Conservation (phyloP, 1,140 invertebrate species). For the Cyclina sinensis region DNA sequence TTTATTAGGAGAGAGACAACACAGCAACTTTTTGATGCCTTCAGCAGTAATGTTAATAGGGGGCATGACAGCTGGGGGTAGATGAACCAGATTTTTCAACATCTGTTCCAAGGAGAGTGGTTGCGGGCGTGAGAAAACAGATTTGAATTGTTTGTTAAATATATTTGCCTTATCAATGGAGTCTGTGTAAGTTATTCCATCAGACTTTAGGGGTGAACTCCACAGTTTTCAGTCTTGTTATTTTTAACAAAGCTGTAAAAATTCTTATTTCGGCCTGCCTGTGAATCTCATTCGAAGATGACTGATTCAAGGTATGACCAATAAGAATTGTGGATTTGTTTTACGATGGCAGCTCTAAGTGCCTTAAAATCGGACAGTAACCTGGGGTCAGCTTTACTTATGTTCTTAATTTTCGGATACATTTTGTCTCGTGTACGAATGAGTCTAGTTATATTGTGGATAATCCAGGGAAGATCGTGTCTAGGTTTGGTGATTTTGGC, state of each 20-base stretch:
- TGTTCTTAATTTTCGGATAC: neutral
- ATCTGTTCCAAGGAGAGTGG: neutral
- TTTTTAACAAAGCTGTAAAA: constrained; percentile 16
- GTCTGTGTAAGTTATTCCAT: neutral
- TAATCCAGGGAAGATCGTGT: constrained; percentile 8
- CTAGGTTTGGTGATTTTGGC: too few relatives aligned
- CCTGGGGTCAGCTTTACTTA: neutral
- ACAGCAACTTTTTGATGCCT: constrained; percentile 27
- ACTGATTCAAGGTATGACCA: neutral
- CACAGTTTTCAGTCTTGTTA: constrained; percentile 17
- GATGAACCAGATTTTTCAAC: too few relatives aligned
- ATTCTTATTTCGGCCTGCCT: constrained; percentile 2
- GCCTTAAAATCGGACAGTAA: constrained; percentile 14
- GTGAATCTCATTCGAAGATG: constrained; percentile 6
- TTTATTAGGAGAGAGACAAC: neutral
- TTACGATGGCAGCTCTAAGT: neutral
- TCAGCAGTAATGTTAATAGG: neutral
- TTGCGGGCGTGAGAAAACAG: neutral
- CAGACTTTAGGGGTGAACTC: constrained; percentile 3
- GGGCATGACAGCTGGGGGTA: constrained; percentile 21
- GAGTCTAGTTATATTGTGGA: neutral
- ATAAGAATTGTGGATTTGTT: too few relatives aligned
- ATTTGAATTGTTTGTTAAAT: too few relatives aligned
- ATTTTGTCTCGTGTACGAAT: neutral
- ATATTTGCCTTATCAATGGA: neutral